Evolutionary conservation across 2,113 vertebrate species (phyloP), one percentile per base, ranked within the genome.

Genomic region (Leiothrix lutea): DNA sequence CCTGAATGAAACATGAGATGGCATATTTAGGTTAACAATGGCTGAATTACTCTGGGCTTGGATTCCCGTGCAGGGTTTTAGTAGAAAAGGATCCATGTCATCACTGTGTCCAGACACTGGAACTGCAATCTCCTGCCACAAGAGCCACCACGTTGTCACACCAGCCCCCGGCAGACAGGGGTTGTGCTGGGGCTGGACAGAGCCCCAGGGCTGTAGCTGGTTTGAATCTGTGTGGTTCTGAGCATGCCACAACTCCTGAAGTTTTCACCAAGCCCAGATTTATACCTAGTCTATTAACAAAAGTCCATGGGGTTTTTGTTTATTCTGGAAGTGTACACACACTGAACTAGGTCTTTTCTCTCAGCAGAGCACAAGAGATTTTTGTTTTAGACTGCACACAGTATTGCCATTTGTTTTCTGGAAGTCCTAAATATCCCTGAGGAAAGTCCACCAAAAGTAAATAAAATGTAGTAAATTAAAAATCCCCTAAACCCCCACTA

Each of bases 1-100:
- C 64, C 92, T 96, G 94, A 97, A 95, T 95, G 94, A 94, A 96
- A 93, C 67, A 90, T 83, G 87, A 95, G 94, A 38, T 80, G 77
- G 78, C 44, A 82, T 36, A 93, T 90, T 95, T 80, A 91, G 90
- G 87, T 86, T 94, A 96, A 88, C 88, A 95, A 88, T 88, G 90
- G 62, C 60, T 73, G 87, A 88, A 88, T 95, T 86, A 90, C 73
- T 92, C 78, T 12, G 80, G 38, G 58, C 74, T 93, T 36, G 62
- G 74, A 75, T 40, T 69, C 65, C 72, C 64, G 57, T 3, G 61
- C 28, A 75, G 61, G 81, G 72, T 56, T 95, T 91, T n/a, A 47
- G 65, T 21, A 15, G 66, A 19, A 79, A 73, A 19, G 26, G 35
- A 56, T 88, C 56, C 12, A 0, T 2, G 19, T 19, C 3, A 7